Evolutionary conservation across 2,113 vertebrate species (phyloP), one percentile per base, ranked within the genome.

Genomic region (Drymodes brunneopygia): DNA sequence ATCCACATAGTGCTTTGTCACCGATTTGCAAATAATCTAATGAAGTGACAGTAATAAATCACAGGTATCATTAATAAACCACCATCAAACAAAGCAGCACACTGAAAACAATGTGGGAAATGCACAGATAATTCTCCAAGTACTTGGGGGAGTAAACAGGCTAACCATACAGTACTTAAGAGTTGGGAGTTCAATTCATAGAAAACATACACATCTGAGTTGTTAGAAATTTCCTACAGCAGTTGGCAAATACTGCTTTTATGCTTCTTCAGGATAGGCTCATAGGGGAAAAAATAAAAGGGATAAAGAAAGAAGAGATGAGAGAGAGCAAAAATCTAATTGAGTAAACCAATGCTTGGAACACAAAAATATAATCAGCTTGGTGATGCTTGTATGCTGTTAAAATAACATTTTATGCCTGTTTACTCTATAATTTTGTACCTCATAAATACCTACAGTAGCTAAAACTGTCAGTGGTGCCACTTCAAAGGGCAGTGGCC

Each of bases 41-140:
- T 94, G 92, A 93, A 95, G 56, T 81, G 90, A 88, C 83, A 95
- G 96, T 72, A 92, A 96, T 93, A 97, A 96, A 97, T 95, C 93
- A 97, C 64, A 53, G 79, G 48, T 65, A 94, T 83, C 93, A 86
- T 94, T 97, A 93, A 95, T 96, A 96, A 96, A 78, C 75, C 58
- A 94, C 92, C 65, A 90, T 42, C 77, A 90, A 94, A 94, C 92
- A 97, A 96, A 95, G 82, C 54, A 86, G 90, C 54, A 84, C 24
- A 47, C 50, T 67, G 62, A 50, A 90, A 87, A 40, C 75, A 88
- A 92, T 36, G 61, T 54, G 11, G 85, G 73, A 95, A 97, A 95
- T 40, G 35, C 54, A 82, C 36, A 72, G 64, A 81, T 93, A 94
- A 54, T 79, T 31, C n/a, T 88, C 50, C 81, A 91, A 7, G 67